Evolutionary conservation across 2,113 vertebrate species (phyloP).

Genomic region (Seriola quinqueradiata): DNA sequence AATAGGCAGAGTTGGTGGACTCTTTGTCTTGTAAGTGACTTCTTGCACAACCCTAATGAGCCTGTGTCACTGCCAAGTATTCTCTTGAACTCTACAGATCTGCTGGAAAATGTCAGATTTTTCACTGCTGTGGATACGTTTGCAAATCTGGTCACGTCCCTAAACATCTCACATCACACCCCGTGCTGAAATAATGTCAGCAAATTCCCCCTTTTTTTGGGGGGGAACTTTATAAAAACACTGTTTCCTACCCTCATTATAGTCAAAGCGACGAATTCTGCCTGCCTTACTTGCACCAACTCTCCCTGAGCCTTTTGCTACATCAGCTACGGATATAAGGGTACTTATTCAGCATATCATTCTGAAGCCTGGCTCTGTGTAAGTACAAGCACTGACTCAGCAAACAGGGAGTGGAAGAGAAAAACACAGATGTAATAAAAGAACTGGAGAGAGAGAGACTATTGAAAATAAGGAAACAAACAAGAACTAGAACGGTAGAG

Average conservation of each 20-base stretch:
- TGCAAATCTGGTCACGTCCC: slow-evolving; percentile 23
- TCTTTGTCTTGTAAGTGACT: slow-evolving; percentile 43
- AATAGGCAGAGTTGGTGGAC: slow-evolving; percentile 35
- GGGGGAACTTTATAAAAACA: slow-evolving; percentile 31
- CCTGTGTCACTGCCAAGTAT: neutral
- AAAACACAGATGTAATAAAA: slow-evolving; percentile 19
- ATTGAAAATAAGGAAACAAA: slow-evolving; percentile 32
- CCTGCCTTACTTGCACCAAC: slow-evolving; percentile 23
- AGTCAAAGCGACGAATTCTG: slow-evolving; percentile 32
- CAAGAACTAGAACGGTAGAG: neutral
- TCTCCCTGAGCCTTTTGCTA: slow-evolving; percentile 41
- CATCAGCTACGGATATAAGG: slow-evolving; percentile 55
- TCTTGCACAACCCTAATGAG: slow-evolving; percentile 13
- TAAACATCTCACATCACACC: slow-evolving; percentile 1
- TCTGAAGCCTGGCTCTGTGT: slow-evolving; percentile 37
- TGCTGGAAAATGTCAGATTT: slow-evolving; percentile 22
- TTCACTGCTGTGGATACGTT: neutral
- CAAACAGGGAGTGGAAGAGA: slow-evolving; percentile 17
- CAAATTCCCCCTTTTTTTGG: slow-evolving; percentile 14
- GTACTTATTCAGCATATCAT: slow-evolving; percentile 63
- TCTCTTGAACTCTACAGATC: slow-evolving; percentile 17
- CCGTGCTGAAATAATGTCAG: slow-evolving; percentile 15
- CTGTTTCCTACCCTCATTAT: slow-evolving; percentile 27
- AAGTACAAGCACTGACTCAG: slow-evolving; percentile 64
- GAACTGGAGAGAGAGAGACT: slow-evolving; percentile 5